Evolutionary conservation across 2,113 vertebrate genomes (phyloP), one percentile per base, ranked within the genome.

Genomic region (Cyanoliseus patagonus): DNA sequence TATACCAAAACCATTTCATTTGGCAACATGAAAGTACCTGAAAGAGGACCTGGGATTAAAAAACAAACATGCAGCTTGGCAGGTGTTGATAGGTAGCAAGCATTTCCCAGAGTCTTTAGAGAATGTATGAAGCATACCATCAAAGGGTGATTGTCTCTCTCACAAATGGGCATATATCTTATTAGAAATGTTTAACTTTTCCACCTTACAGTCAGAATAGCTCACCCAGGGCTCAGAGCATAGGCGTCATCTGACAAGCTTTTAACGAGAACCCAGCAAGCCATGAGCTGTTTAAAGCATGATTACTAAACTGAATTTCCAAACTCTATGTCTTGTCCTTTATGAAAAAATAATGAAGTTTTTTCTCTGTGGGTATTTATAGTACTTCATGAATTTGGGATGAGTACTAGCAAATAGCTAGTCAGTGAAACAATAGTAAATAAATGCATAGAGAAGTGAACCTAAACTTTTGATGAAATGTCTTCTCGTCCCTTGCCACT

Each of bases 321-420:
- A 81, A 83, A 78, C 69, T 44, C 53, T 44, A 61, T 73, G 67
- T 82, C 63, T 91, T 94, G 92, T 89, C 91, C 92, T 89, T 74
- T 90, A 94, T 97, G 81, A 96, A 86, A 94, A 93, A 93, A 17
- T 96, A 95, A 96, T 95, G 86, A 93, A 31, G 52, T 72, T 84
- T 95, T 94, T 94, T 86, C 52, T 88, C 72, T 75, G 64, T 3
- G 2, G 59, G 28, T 95, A 94, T 96, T 97, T 97, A 95, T 97
- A 95, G 95, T 18, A 64, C 79, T 79, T 96, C 96, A 97, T 97
- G 85, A 97, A 97, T 97, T 93, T 84, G 51, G 41, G 80, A 97
- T 96, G 90, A 96, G 76, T 75, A 84, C 80, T 57, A 94, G 80
- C 88, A 95, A 94, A 92, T 18, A 82, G 66, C 92, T 90, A 88